Conservation (phyloP, 2,113 vertebrate species). For the Nothocercus julius region DNA sequence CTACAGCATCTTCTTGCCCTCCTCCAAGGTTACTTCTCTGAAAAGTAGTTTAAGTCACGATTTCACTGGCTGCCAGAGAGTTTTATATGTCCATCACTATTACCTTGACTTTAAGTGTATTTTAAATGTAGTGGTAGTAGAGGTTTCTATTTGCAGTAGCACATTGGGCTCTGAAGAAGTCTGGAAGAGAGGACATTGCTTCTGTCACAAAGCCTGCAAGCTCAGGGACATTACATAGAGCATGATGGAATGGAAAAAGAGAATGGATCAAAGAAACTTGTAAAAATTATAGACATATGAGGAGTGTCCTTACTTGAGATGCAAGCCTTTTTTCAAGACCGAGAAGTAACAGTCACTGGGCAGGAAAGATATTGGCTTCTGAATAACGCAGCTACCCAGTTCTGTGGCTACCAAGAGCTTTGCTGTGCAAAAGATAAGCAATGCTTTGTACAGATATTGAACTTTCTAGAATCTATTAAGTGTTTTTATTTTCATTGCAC, state of each 20-base stretch:
- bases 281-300: neutral
- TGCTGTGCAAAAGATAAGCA: neutral
- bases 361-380: neutral
- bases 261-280: neutral
- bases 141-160: neutral
- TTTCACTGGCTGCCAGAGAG: neutral
- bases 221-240: neutral
- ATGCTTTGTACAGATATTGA: neutral
- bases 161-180: neutral
- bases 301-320: neutral
- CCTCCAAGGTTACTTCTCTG: neutral
- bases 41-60: neutral
- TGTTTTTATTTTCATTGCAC: neutral
- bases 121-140: neutral
- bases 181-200: neutral
- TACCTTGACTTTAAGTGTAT: neutral
- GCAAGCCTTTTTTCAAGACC: neutral
- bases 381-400: neutral
- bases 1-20: neutral
- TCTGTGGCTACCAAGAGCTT: neutral
- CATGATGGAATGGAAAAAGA: neutral
- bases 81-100: neutral
- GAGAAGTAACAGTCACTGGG: neutral
- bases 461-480: neutral
- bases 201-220: neutral